Evolutionary conservation across 2,888 invertebrate genomes (phyloP).

Genomic region (Entomobrya proxima): DNA sequence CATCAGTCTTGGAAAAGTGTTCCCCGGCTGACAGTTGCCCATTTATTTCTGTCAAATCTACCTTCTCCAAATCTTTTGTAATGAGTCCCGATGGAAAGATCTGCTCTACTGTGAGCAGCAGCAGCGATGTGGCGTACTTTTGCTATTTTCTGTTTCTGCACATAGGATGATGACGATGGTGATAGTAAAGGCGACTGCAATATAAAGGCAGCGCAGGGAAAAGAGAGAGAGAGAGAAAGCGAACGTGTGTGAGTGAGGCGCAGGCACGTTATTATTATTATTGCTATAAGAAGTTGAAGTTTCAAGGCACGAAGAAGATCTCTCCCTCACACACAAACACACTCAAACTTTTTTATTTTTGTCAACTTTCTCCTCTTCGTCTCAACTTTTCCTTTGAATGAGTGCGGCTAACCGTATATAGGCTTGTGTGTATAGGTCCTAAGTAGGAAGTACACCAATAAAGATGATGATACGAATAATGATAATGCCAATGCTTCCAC

Average conservation of each 20-base stretch:
- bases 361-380: slow-evolving; percentile 18
- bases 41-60: slow-evolving; percentile 69
- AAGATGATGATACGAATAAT: background rate
- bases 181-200: background rate
- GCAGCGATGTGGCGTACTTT: background rate
- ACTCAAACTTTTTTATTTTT: background rate
- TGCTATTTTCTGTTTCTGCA: background rate
- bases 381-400: background rate
- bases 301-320: background rate
- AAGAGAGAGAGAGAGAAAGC: too few species aligned
- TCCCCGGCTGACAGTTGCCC: slow-evolving; percentile 66
- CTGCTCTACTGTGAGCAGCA: slow-evolving; percentile 33
- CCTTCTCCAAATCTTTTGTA: slow-evolving; percentile 69
- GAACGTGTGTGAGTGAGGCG: too few species aligned
- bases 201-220: too few species aligned
- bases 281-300: background rate
- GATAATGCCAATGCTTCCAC: background rate
- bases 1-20: slow-evolving; percentile 69
- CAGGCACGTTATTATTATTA: background rate
- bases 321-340: background rate
- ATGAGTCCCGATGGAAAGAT: slow-evolving; percentile 69
- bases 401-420: background rate
- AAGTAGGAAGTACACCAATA: too few species aligned
- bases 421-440: too few species aligned
- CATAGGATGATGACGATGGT: background rate